Conservation (phyloP, 1,140 invertebrate genomes). For the Sycobia sp. region DNA sequence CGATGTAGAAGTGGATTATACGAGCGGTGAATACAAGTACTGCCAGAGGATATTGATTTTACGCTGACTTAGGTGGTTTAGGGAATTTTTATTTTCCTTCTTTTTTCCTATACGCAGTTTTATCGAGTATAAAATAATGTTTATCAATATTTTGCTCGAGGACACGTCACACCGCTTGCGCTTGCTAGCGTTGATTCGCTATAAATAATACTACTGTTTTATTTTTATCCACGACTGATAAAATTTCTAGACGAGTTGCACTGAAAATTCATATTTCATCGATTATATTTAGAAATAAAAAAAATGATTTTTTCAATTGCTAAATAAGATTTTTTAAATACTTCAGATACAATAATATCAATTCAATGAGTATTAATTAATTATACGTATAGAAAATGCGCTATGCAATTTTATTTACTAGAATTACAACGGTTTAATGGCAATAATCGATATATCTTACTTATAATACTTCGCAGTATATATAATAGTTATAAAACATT, state of each 20-base stretch:
- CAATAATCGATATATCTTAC: too few species aligned
- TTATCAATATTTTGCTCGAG: constrained; percentile 10
- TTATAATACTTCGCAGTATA: too few species aligned
- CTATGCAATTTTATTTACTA: too few species aligned
- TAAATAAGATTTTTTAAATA: too few species aligned
- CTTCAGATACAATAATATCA: too few species aligned
- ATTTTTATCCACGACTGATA: background rate
- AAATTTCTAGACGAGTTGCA: background rate
- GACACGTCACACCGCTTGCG: background rate
- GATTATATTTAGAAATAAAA: background rate
- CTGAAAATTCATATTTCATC: background rate
- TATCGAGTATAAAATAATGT: constrained; percentile 10
- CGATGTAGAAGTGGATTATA: constrained; percentile 17
- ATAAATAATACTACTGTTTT: too few species aligned
- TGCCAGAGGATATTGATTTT: constrained; percentile 29
- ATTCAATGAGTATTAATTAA: too few species aligned
- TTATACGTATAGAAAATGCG: too few species aligned
- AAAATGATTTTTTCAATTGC: background rate
- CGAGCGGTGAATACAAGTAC: background rate
- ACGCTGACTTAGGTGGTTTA: constrained; percentile 18
- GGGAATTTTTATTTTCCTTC: background rate
- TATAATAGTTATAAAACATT: too few species aligned
- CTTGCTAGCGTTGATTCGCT: too few species aligned
- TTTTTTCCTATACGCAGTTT: background rate
- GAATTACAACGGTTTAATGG: too few species aligned